These are phyloP conservation scores for Psophia crepitans DNA, from an alignment of 2,113 vertebrate species.

Conservation along the genomic window DNA sequence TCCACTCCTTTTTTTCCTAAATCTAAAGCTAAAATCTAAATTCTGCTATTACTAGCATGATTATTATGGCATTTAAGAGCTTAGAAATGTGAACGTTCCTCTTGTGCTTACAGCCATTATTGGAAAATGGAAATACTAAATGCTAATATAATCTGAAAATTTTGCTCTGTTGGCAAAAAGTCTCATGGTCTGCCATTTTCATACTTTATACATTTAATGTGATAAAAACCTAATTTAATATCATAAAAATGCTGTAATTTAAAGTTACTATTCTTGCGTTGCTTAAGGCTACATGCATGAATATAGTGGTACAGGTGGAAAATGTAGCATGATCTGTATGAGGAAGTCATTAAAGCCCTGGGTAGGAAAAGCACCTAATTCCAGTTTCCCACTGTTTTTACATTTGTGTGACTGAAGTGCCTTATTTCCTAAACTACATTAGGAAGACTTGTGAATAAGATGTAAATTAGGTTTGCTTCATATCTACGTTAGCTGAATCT, in stretches of 20 bases:
- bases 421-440: not conserved
- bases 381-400: not conserved
- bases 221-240: not conserved
- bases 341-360: not conserved
- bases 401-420: not conserved
- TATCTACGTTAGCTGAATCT: not conserved
- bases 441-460: not conserved
- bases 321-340: not conserved
- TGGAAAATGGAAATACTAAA: slow-evolving; percentile 15
- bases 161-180: not conserved
- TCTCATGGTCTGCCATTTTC: not conserved
- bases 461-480: not conserved
- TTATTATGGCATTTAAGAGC: not conserved
- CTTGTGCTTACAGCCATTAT: not conserved
- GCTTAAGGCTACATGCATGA: not conserved
- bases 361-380: not conserved
- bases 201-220: not conserved
- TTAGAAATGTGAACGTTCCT: not conserved
- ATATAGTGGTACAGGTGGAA: not conserved
- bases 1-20: not conserved
- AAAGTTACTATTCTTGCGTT: not conserved
- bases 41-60: not conserved
- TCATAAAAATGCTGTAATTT: not conserved
- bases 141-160: not conserved
- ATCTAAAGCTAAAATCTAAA: not conserved